A percentile compares a stretch with the other conserved stretches of the same genome.
Conservation (phyloP, 2,888 invertebrate species). For the Punctoribates punctum region DNA sequence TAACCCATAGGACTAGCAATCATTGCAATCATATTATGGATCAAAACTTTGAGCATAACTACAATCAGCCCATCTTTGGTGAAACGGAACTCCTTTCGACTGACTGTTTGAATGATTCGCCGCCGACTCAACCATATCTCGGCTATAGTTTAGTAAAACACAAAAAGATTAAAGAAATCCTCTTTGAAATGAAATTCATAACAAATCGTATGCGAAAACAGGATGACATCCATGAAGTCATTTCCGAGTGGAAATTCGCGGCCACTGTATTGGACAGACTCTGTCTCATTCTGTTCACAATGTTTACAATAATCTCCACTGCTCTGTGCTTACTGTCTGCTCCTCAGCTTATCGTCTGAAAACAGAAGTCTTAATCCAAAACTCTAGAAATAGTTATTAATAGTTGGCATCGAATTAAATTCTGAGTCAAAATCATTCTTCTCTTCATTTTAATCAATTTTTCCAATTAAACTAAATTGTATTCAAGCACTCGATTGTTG, state of each 20-base stretch:
- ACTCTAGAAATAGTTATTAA: no score
- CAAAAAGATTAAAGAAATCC: constrained; percentile 84
- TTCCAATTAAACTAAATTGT: no score
- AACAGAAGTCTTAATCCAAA: no score
- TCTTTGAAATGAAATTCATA: constrained; percentile 89
- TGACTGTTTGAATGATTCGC: constrained; percentile 20
- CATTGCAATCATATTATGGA: constrained; percentile 26
- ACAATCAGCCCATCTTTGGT: background rate
- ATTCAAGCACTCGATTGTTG: no score
- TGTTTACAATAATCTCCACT: constrained; percentile 89
- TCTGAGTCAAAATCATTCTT: no score
- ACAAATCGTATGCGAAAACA: constrained; percentile 90
- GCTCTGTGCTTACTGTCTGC: constrained; percentile 85
- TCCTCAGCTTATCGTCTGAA: constrained; percentile 92
- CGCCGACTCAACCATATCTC: constrained; percentile 43
- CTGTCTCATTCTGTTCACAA: constrained; percentile 90
- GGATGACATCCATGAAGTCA: constrained; percentile 87
- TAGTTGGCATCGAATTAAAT: constrained; percentile 50
- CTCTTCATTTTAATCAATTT: no score
- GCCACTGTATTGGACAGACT: constrained; percentile 98
- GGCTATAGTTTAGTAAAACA: constrained; percentile 38
- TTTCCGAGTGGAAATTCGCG: constrained; percentile 95
- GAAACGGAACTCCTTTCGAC: constrained; percentile 16
- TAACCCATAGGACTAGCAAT: constrained; percentile 16
- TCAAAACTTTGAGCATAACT: constrained; percentile 12